Evolutionary conservation across 1,140 invertebrate species (phyloP).

Genomic region (Himalopsyche phryganea): DNA sequence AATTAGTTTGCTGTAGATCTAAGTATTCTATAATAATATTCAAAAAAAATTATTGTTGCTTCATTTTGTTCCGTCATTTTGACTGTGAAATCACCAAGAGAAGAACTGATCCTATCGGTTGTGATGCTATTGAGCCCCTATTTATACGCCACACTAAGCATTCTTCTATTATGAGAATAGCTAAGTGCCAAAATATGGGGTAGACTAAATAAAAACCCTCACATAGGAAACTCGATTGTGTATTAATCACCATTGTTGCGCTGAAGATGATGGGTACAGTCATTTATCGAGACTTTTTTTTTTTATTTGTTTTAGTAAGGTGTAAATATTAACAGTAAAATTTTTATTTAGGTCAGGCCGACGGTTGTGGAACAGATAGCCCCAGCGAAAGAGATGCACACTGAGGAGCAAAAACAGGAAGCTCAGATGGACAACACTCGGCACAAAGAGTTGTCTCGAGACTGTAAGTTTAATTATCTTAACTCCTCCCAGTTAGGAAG

Average conservation of each 20-base stretch:
- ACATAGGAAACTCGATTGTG: conserved; percentile 11
- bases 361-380: conserved; percentile 86
- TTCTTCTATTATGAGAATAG: conserved; percentile 18
- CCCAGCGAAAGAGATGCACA: conserved; percentile 85
- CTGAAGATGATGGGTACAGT: neutral
- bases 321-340: no score
- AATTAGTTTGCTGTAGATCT: no score
- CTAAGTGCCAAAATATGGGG: conserved; percentile 24
- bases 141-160: conserved; percentile 24
- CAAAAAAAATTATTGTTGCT: no score
- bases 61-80: no score
- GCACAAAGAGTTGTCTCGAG: conserved; percentile 81
- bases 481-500: no score
- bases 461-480: conserved; percentile 75
- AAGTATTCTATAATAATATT: no score
- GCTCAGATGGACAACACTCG: conserved; percentile 95
- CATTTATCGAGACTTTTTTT: no score
- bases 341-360: no score
- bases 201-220: conserved; percentile 16
- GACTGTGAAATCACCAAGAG: no score
- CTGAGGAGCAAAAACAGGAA: conserved; percentile 87
- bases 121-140: conserved; percentile 13
- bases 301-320: no score
- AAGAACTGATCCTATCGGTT: no score
- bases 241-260: neutral